Evolutionary conservation across 2,797 vertebrate genomes (phyloP), one percentile per base, ranked within the genome.

Genomic region (Sebastes matsubarae): DNA sequence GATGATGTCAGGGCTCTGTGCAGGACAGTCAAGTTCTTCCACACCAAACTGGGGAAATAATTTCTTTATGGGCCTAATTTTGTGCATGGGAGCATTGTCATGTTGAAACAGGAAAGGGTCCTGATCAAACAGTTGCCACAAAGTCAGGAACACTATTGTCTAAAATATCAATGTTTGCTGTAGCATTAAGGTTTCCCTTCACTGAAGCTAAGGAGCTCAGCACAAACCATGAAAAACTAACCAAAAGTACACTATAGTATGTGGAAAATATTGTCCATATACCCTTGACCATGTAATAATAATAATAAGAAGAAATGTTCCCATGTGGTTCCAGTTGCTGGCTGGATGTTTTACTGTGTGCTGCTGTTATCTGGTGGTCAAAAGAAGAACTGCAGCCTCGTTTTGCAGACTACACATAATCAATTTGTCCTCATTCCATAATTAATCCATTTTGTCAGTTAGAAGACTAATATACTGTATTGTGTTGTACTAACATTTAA

Each of bases 361-460:
- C 18, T 84, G 67, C 87, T 86, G 42, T 79, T 6, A 13, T 38
- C 81, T 70, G 22, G 67, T 82, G 81, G 70, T 69, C 4, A 58
- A 24, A 54, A 1, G 3, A 68, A 30, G 54, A 75, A 68, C 25
- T 63, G 24, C 34, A 82, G 22, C 25, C 1, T 29, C 7, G 9
- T 42, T 34, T 22, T 18, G 4, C 34, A 70, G 2, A 5, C 34
- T 18, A 4, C 5, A 30, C 14, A 12, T 25, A 20, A 38, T 55
- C 46, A 34, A 2, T 18, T 27, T 72, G 46, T 68, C 63, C 10
- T 36, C 4, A 12, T n/a, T 54, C 30, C 38, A 38, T 69, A 25
- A 24, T 36, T 42, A 68, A 60, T 30, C 16, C 52, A 24, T 71
- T 75, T 54, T 60, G 13, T 18, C 29, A 24, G 14, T 14, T 66